Conservation (phyloP, 2,113 vertebrate genomes). For the Chiloscyllium plagiosum region DNA sequence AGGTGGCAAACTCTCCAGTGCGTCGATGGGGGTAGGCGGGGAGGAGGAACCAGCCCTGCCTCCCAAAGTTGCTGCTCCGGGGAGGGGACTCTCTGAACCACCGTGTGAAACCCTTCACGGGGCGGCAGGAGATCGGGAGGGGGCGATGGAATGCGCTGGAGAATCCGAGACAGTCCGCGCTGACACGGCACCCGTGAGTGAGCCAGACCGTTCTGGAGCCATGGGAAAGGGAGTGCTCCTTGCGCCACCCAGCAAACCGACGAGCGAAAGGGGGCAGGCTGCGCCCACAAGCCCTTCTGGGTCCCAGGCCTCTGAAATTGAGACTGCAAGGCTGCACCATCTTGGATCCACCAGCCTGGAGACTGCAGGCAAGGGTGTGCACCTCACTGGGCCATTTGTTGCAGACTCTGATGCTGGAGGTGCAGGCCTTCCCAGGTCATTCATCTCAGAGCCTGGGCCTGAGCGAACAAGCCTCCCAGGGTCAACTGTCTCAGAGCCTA, state of each 20-base stretch:
- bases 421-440: neutral
- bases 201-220: neutral
- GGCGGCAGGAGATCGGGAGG: neutral
- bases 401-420: neutral
- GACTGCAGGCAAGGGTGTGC: neutral
- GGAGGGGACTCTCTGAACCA: neutral
- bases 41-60: neutral
- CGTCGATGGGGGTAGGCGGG: too few relatives aligned
- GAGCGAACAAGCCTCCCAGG: neutral
- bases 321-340: neutral
- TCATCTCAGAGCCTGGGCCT: neutral
- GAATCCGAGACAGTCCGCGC: neutral
- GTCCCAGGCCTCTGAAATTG: neutral
- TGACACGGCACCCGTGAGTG: neutral
- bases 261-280: neutral
- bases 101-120: too few relatives aligned
- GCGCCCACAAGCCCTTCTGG: neutral
- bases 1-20: neutral
- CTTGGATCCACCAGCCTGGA: neutral
- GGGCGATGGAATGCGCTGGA: neutral
- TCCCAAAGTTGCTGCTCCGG: neutral
- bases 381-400: neutral
- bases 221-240: too few relatives aligned
- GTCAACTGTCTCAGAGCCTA: neutral
- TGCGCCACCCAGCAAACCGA: neutral